A percentile compares a stretch with the other conserved stretches of the same genome.
phyloP scores from a whole-genome alignment of 2,113 vertebrate genomes.

The Nansenia antarctica region DNA sequence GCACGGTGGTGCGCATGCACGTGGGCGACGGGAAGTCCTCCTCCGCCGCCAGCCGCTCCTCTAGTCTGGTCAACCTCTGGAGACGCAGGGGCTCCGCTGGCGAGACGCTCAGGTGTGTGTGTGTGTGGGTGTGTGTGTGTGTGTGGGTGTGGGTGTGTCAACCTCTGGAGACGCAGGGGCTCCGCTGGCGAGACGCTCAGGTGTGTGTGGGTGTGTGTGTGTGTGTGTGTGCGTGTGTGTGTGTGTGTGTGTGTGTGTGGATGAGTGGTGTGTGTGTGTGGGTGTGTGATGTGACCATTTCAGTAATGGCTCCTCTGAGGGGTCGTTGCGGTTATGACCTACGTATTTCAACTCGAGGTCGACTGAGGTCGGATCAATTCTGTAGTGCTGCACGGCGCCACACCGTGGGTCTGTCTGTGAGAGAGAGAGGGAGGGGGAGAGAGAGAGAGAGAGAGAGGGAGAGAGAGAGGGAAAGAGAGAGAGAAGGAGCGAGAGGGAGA shows the following conservation, averaged over 20 bases:
- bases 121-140: constrained; percentile 21
- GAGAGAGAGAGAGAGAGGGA: background rate
- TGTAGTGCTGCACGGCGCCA: constrained; percentile 42
- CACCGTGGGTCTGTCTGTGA: constrained; percentile 30
- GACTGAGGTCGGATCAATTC: constrained; percentile 38
- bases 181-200: no score
- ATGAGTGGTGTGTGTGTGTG: background rate
- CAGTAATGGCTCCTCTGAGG: no score
- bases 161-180: background rate
- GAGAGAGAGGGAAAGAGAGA: constrained; percentile 12
- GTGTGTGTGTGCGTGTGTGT: constrained; percentile 9
- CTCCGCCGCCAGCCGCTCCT: constrained; percentile 92
- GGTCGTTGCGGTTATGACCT: no score
- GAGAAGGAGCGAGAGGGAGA: constrained; percentile 6
- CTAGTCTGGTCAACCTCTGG: constrained; percentile 96
- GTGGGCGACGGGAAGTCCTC: constrained; percentile 95
- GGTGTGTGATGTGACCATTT: background rate
- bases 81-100: constrained; percentile 92
- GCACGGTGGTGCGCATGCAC: constrained; percentile 97
- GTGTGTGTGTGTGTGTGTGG: background rate
- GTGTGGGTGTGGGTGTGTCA: constrained; percentile 8
- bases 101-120: constrained; percentile 90
- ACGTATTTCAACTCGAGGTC: no score
- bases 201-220: no score
- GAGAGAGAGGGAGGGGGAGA: background rate